Evolutionary conservation across 2,113 vertebrate species (phyloP).

Genomic region (Diglossa brunneiventris): DNA sequence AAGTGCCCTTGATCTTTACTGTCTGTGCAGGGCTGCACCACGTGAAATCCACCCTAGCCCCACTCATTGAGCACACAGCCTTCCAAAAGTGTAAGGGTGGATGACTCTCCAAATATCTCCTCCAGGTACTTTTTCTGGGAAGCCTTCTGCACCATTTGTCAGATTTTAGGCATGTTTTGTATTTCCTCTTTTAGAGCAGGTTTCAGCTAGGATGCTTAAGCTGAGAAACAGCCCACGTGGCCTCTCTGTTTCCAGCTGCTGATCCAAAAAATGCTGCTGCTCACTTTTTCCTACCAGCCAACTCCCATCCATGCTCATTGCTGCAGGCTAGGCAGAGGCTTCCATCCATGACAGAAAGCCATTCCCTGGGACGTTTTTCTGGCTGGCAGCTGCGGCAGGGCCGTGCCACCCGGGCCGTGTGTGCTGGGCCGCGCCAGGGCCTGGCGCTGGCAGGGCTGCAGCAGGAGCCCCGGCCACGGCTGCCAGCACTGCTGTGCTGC

Average conservation of each 20-base stretch:
- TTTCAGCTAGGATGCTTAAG: background rate
- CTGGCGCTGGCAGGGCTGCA: rapidly evolving
- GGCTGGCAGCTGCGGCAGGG: background rate
- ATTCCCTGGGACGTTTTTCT: background rate
- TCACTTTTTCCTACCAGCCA: conserved; percentile 2
- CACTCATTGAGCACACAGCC: background rate
- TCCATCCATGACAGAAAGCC: background rate
- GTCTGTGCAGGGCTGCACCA: background rate
- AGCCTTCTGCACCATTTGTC: background rate
- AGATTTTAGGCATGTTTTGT: background rate
- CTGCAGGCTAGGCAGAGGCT: background rate
- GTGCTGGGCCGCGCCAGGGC: rapidly evolving
- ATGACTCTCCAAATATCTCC: background rate
- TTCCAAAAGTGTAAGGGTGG: background rate
- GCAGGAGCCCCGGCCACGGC: background rate
- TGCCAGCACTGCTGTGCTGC: background rate
- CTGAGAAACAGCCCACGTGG: background rate
- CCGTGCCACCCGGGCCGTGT: rapidly evolving
- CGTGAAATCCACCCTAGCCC: background rate
- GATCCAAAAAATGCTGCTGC: background rate
- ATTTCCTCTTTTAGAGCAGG: background rate
- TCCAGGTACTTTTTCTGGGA: background rate
- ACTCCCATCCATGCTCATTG: background rate
- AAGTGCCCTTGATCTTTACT: background rate
- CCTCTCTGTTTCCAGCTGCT: background rate